Evolutionary conservation across 2,888 invertebrate genomes (phyloP), one percentile per base, ranked within the genome.

Genomic region (Drosophila subsilvestris): DNA sequence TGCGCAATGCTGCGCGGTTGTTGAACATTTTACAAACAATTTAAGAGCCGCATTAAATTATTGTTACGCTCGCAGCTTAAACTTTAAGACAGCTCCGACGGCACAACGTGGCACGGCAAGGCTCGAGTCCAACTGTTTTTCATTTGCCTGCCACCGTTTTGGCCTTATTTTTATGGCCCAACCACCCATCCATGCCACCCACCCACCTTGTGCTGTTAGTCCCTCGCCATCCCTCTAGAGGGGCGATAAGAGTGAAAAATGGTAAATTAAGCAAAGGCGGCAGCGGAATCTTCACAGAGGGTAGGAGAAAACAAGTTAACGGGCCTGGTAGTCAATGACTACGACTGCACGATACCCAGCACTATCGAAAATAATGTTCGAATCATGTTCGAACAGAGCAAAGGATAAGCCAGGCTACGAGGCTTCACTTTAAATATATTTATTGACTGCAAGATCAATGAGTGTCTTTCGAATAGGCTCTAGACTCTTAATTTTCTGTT

Each of bases 41-140:
- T 80, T 80, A 89, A 88, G 85, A 80, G 83, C 71, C 88, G 87
- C 88, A 89, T 89, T 88, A 89, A 89, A 88, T 89, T 88, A 89
- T 89, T 79, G 89, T 78, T 80, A 80, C 80, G 83, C 79, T 76
- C 71, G 75, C 75, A 80, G 80, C 80, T 84, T 75, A 82, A 79
- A 82, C 79, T 82, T 85, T 75, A 86, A 83, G 80, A 70, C 86
- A 78, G 80, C 75, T 76, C 37, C 47, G 17, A 7, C 12, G 5
- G 32, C 12, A 32, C 32, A 5, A n/a, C n/a, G 7, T 1, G 1
- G 37, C 14, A 5, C 22, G 18, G 7, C 14, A 17, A 22, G 37
- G 18, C 58, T 50, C 62, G 73, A 78, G 68, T 84, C 74, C 76
- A 58, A 84, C 63, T 81, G 67, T 58, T 66, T 69, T 63, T 55